These are phyloP conservation scores for Adoxophyes honmai DNA, from an alignment of 1,140 invertebrate genomes.

Conservation along the genomic window DNA sequence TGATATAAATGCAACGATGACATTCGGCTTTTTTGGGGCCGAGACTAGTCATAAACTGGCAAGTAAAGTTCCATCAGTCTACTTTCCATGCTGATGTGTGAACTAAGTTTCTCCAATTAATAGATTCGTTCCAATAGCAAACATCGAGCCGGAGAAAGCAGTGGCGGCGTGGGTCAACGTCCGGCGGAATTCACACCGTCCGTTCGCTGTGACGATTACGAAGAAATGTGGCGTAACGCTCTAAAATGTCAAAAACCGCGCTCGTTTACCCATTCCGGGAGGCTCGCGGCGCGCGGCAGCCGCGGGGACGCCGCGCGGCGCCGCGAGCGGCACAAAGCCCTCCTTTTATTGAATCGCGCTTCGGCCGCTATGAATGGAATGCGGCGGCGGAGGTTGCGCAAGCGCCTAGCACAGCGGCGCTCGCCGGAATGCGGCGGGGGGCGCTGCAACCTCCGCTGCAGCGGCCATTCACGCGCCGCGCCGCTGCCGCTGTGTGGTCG, in stretches of 20 bases:
- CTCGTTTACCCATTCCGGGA: conserved; percentile 54
- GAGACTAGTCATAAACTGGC: conserved; percentile 16
- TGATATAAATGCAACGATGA: background rate
- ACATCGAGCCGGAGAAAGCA: conserved; percentile 69
- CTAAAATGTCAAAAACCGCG: conserved; percentile 66
- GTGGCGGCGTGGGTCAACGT: conserved; percentile 60
- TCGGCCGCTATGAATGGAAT: conserved; percentile 70
- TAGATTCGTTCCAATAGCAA: conserved; percentile 77
- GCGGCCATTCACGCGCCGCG: conserved; percentile 60
- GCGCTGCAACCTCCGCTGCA: conserved; percentile 60
- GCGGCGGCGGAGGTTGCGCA: conserved; percentile 66
- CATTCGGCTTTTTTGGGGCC: background rate
- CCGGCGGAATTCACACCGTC: conserved; percentile 67
- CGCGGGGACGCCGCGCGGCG: conserved; percentile 24
- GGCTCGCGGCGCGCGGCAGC: conserved; percentile 27
- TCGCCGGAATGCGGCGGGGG: conserved; percentile 50
- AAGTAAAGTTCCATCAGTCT: conserved; percentile 51
- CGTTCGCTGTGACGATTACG: conserved; percentile 68
- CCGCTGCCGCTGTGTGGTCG: conserved; percentile 49
- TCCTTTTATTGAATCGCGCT: conserved; percentile 47
- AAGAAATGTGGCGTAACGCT: conserved; percentile 72
- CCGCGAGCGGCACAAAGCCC: conserved; percentile 13
- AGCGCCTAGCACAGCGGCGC: conserved; percentile 45
- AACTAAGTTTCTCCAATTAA: conserved; percentile 76
- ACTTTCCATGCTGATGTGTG: conserved; percentile 74